phyloP scores from a whole-genome alignment of 2,888 invertebrate species.

The Blastobasis adustella region DNA sequence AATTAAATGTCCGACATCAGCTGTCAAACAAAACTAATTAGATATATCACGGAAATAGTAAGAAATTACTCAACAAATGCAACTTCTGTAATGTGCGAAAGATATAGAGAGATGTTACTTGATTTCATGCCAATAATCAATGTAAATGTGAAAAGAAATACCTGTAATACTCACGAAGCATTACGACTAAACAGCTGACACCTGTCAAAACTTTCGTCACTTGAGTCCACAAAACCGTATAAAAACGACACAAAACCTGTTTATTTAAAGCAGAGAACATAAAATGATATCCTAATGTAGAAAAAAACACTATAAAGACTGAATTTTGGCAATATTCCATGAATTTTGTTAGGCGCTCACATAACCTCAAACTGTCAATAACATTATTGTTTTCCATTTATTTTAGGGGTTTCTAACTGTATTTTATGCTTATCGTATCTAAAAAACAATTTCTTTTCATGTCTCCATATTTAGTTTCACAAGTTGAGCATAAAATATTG shows the following conservation, averaged over 20 bases:
- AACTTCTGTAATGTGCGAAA: no score
- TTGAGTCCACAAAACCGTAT: slow-evolving; percentile 64
- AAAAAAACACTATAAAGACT: slow-evolving; percentile 35
- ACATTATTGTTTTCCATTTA: slow-evolving; percentile 3
- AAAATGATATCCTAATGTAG: slow-evolving; percentile 23
- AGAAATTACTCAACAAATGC: not conserved
- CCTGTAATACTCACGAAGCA: slow-evolving; percentile 40
- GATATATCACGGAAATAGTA: slow-evolving; percentile 4
- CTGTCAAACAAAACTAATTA: slow-evolving; percentile 15
- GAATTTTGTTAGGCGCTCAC: slow-evolving; percentile 23
- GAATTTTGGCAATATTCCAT: slow-evolving; percentile 64
- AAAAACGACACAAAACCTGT: slow-evolving; percentile 31
- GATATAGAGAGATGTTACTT: no score
- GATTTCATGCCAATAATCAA: not conserved
- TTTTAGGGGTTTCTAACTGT: not conserved
- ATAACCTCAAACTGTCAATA: slow-evolving; percentile 47
- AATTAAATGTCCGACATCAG: slow-evolving; percentile 26
- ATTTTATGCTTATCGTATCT: no score
- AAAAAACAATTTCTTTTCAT: no score
- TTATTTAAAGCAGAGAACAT: slow-evolving; percentile 12
- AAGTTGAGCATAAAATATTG: no score
- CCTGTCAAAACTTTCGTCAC: slow-evolving; percentile 67
- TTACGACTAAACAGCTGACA: slow-evolving; percentile 54
- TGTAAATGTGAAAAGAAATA: slow-evolving; percentile 21
- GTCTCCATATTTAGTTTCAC: no score